These are phyloP conservation scores for Podotricha telesiphe DNA, from an alignment of 2,888 invertebrate species.

Conservation along the genomic window DNA sequence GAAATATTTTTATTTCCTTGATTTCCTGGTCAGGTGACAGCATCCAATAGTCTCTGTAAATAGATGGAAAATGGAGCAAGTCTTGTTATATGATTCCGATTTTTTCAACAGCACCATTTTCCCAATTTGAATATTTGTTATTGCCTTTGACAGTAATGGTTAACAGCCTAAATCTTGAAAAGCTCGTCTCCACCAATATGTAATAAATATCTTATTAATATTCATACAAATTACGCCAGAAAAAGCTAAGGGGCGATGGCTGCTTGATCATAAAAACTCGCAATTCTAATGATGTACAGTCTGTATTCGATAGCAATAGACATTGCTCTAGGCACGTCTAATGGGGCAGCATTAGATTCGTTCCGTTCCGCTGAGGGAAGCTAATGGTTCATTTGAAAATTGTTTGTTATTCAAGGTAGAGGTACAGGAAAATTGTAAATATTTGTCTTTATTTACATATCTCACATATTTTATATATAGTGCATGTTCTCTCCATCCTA, in stretches of 20 bases:
- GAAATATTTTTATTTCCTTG: too few relatives aligned
- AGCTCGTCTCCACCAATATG: neutral
- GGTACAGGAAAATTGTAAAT: constrained; percentile 61
- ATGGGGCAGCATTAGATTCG: constrained; percentile 47
- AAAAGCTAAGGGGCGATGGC: constrained; percentile 6
- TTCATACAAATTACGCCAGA: neutral
- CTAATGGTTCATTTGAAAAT: constrained; percentile 49
- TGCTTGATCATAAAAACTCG: constrained; percentile 10
- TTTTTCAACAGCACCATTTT: too few relatives aligned
- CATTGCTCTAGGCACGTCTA: constrained; percentile 31
- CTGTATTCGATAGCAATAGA: constrained; percentile 36
- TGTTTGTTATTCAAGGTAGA: constrained; percentile 63
- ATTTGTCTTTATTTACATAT: constrained; percentile 40
- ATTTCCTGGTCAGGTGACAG: too few relatives aligned
- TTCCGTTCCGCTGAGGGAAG: constrained; percentile 63
- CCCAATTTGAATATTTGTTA: too few relatives aligned
- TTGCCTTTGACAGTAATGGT: neutral
- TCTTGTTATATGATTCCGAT: too few relatives aligned
- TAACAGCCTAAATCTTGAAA: neutral
- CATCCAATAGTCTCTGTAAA: too few relatives aligned
- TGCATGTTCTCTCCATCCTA: neutral
- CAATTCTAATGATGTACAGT: constrained; percentile 18
- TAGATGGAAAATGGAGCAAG: too few relatives aligned
- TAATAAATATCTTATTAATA: constrained; percentile 7
- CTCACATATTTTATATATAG: neutral